phyloP scores from a whole-genome alignment of 2,888 invertebrate species.

The Argyra leucocephala region DNA sequence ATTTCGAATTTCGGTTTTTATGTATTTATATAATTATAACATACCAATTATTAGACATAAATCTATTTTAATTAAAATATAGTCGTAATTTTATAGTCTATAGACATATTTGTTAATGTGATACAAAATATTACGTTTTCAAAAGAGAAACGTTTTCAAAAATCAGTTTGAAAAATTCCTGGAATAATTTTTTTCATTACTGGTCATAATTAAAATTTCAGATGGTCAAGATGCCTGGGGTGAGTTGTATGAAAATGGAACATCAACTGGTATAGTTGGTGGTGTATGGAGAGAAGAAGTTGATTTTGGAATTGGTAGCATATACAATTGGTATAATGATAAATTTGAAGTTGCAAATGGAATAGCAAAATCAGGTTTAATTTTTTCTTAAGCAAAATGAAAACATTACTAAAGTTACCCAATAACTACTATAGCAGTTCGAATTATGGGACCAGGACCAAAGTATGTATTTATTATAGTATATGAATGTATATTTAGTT shows the following conservation, averaged over 20 bases:
- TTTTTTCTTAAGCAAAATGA: conserved; percentile 22
- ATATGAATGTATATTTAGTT: neutral
- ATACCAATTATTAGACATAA: too few relatives aligned
- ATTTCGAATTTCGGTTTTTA: too few relatives aligned
- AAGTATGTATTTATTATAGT: too few relatives aligned
- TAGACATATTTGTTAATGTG: too few relatives aligned
- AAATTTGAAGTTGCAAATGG: conserved; percentile 36
- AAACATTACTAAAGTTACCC: too few relatives aligned
- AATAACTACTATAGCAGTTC: neutral
- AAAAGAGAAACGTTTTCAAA: too few relatives aligned
- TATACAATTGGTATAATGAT: conserved; percentile 40
- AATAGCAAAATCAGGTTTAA: conserved; percentile 38
- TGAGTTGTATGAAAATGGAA: conserved; percentile 34
- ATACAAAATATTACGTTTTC: too few relatives aligned
- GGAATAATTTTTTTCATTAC: too few relatives aligned
- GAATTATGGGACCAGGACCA: conserved; percentile 1
- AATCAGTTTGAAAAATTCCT: too few relatives aligned
- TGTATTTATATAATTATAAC: too few relatives aligned
- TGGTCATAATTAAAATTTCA: conserved; percentile 17
- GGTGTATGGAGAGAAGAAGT: conserved; percentile 34
- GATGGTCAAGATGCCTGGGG: conserved; percentile 40
- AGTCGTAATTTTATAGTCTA: neutral
- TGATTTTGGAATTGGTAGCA: conserved; percentile 38
- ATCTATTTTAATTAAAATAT: too few relatives aligned
- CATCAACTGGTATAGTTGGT: conserved; percentile 37